Evolutionary conservation across 2,888 invertebrate species (phyloP).

Genomic region (Melieria crassipennis): DNA sequence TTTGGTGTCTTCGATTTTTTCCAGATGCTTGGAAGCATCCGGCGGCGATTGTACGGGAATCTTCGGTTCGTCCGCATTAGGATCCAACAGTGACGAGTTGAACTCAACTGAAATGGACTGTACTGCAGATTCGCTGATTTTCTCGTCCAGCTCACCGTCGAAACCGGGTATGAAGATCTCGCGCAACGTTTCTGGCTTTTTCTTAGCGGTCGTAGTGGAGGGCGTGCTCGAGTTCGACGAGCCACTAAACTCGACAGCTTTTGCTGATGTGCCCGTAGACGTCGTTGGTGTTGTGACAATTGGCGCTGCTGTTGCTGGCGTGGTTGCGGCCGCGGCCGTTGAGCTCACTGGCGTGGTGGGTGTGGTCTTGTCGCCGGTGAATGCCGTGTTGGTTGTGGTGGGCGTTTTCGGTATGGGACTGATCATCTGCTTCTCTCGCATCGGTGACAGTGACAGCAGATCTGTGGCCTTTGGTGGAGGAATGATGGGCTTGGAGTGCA

Average conservation of each 20-base stretch:
- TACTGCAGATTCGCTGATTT: conserved; percentile 81
- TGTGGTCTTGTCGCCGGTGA: conserved; percentile 36
- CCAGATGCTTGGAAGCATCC: conserved; percentile 65
- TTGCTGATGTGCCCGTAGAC: not conserved
- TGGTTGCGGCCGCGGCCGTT: conserved; percentile 40
- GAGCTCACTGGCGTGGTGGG: conserved; percentile 47
- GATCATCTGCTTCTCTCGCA: conserved; percentile 62
- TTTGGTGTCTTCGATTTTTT: conserved; percentile 75
- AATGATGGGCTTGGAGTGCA: conserved; percentile 32
- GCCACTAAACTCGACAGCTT: conserved; percentile 17
- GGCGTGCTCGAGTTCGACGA: conserved; percentile 50
- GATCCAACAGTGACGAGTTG: conserved; percentile 63
- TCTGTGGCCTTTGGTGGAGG: conserved; percentile 40
- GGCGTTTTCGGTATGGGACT: conserved; percentile 72
- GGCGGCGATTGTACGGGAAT: conserved; percentile 64
- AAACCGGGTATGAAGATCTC: conserved; percentile 74
- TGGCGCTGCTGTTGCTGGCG: conserved; percentile 16
- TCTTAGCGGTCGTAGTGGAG: conserved; percentile 59
- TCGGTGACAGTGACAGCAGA: conserved; percentile 54
- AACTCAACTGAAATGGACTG: conserved; percentile 78
- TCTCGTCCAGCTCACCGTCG: conserved; percentile 74
- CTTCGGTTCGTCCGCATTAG: conserved; percentile 60
- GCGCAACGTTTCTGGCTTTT: conserved; percentile 67
- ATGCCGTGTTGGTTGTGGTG: conserved; percentile 48
- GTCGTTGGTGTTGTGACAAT: conserved; percentile 38